Percentiles rank a stretch among this genome's conserved stretches.
phyloP scores from a whole-genome alignment of 2,888 invertebrate species.

The Drosophila pseudotalamancana region DNA sequence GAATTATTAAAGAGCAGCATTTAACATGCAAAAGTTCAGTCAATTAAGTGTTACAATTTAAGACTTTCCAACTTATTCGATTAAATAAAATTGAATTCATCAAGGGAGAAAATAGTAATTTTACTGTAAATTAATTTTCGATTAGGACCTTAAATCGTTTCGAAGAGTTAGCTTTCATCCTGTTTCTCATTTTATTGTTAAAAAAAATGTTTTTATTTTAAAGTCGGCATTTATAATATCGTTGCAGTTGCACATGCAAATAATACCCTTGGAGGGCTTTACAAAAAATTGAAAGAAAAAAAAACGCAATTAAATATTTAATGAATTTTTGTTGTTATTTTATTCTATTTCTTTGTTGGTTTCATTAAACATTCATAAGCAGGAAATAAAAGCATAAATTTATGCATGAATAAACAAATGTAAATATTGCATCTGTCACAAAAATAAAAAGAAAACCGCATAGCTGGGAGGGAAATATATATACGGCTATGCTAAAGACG shows the following conservation, averaged over 20 bases:
- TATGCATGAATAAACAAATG: constrained; percentile 43
- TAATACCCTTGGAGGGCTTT: neutral
- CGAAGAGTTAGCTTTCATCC: no score
- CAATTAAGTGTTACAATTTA: neutral
- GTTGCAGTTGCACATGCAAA: neutral
- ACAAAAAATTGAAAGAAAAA: neutral
- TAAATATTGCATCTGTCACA: constrained; percentile 48
- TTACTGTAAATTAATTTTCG: no score
- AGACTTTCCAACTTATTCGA: neutral
- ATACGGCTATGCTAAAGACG: neutral
- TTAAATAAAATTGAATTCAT: neutral
- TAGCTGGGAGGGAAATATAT: constrained; percentile 21
- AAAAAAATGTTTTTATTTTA: no score
- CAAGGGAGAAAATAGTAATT: no score
- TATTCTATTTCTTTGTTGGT: no score
- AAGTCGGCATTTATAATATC: neutral
- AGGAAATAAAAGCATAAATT: constrained; percentile 22
- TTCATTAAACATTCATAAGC: constrained; percentile 22
- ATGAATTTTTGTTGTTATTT: constrained; percentile 10
- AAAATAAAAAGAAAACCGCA: constrained; percentile 37
- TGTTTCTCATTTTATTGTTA: no score
- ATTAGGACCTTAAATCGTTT: no score
- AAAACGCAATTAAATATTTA: constrained; percentile 37
- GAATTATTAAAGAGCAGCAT: constrained; percentile 1
- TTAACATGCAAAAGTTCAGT: neutral